These are phyloP conservation scores for Dasysyrphus albostriatus DNA, from an alignment of 2,888 invertebrate genomes.

Conservation along the genomic window DNA sequence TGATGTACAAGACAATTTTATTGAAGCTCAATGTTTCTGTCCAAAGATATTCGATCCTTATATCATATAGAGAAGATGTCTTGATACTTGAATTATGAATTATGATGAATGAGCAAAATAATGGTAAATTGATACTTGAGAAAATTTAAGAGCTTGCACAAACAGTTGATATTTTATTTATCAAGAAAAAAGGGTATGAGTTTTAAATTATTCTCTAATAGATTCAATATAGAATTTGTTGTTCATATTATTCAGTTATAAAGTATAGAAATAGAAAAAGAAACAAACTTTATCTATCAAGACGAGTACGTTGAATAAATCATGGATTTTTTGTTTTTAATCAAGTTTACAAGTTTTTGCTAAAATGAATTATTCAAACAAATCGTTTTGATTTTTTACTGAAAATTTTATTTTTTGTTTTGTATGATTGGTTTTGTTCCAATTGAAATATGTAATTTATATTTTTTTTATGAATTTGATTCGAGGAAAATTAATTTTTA, in stretches of 20 bases:
- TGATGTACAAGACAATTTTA: slow-evolving; percentile 41
- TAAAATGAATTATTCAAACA: slow-evolving; percentile 3
- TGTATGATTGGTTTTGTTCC: background rate
- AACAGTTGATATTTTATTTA: background rate
- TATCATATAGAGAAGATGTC: background rate
- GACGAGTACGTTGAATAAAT: slow-evolving; percentile 11
- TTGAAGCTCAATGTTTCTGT: slow-evolving; percentile 35
- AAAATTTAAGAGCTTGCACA: background rate
- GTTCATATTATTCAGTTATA: background rate
- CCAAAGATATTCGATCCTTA: slow-evolving; percentile 26
- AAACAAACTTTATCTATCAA: background rate
- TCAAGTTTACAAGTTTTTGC: background rate
- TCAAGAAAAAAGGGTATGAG: background rate
- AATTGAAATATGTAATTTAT: background rate
- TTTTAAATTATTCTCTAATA: slow-evolving; percentile 6
- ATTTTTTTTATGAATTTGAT: no score
- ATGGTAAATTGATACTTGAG: slow-evolving; percentile 29
- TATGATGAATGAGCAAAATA: slow-evolving; percentile 26
- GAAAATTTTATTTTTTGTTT: background rate
- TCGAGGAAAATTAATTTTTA: no score
- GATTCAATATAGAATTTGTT: slow-evolving; percentile 19
- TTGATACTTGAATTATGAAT: slow-evolving; percentile 39
- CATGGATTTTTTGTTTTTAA: background rate
- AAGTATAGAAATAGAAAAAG: background rate
- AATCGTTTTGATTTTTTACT: background rate